Base-by-base conservation (phyloP, 2,888 invertebrate species). In the Harpalus rubripes region DNA sequence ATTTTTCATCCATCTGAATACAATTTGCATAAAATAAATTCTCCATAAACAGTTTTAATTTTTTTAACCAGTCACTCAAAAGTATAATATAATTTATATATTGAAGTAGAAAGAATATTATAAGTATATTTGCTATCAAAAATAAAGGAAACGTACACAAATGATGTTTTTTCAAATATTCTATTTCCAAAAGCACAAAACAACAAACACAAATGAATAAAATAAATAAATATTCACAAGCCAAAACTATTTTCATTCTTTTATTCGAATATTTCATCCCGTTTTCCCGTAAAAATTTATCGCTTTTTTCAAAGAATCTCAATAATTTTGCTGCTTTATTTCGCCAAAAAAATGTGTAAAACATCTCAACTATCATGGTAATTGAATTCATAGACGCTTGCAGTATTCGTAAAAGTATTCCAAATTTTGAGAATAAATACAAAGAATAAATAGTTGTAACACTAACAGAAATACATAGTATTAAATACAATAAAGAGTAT, bases 1-100 rank as follows among this genome's bases (percentile, higher is more conserved):
- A 65, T 26, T 61, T 58, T 3, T 63, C 10, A 15, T 84, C 65
- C 7, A 84, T 22, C 22, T 65, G 52, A n/a, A 15, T 18, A 3
- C 12, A 63, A 10, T 44, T 63, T 22, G 52, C 26, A 65, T 65
- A 32, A 56, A 26, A 84, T 39, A 84, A 59, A 44, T 56, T 59
- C 22, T 78, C 78, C 15, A 84, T n/a, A 65, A 52, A 78, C 12
- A 6, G 1, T 76, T 32, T 63, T 16, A 84, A 78, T 22, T 65
- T 4, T 3, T 10, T 61, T 26, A 84, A 26, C 78, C 78, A 84
- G 1, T 63, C 65, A 16, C 63, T 39, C 12, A 84, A 22, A 52
- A 84, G 18, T 8, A 84, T n/a, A 41, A 84, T 32, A 26, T 78
- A 84, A 78, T 84, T 84, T n/a, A 78, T 39, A 56, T 78, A 84